These are phyloP conservation scores for Nematostella vectensis DNA, from an alignment of 92 coral and sea anemone genomes.

Conservation along the genomic window DNA sequence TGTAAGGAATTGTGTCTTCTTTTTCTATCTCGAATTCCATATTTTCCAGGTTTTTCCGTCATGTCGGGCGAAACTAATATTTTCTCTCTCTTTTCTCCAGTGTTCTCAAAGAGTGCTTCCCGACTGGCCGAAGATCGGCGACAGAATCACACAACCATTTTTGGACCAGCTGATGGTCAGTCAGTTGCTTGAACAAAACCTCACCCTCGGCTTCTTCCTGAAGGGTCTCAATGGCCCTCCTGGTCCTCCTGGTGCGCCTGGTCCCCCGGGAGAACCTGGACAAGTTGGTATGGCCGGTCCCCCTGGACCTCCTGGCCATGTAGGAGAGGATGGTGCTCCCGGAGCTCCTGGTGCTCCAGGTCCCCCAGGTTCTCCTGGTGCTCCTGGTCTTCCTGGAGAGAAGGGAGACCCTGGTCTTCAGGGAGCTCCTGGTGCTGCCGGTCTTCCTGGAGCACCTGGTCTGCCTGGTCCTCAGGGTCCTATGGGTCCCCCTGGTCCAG, in stretches of 20 bases:
- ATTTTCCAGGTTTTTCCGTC: background rate
- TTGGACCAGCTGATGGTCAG: constrained; percentile 99
- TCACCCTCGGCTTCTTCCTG: constrained; percentile 97
- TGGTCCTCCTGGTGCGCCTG: constrained; percentile 97
- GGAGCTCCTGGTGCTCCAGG: constrained; percentile 99
- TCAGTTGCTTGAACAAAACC: constrained; percentile 97
- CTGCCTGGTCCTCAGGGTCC: constrained; percentile 94
- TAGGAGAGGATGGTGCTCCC: constrained; percentile 99
- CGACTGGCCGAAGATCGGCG: constrained; percentile 99
- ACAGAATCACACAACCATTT: constrained; percentile 99
- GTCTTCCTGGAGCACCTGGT: constrained; percentile 99
- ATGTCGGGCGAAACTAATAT: background rate
- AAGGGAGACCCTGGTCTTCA: constrained; percentile 97
- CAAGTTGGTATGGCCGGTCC: constrained; percentile 90
- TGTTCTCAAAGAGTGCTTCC: constrained; percentile 83
- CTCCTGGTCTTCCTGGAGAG: constrained; percentile 99
- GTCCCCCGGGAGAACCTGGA: constrained; percentile 92
- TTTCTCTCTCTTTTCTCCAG: constrained; percentile 33
- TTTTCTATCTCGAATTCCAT: background rate
- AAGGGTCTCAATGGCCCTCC: constrained; percentile 99
- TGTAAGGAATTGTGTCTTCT: background rate
- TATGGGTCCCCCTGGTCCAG: constrained; percentile 89
- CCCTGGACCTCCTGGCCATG: constrained; percentile 94
- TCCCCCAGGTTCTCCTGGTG: constrained; percentile 98
- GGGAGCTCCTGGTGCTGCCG: constrained; percentile 99